phyloP scores from a whole-genome alignment of 2,797 vertebrate species.

The Synaphobranchus kaupii region DNA sequence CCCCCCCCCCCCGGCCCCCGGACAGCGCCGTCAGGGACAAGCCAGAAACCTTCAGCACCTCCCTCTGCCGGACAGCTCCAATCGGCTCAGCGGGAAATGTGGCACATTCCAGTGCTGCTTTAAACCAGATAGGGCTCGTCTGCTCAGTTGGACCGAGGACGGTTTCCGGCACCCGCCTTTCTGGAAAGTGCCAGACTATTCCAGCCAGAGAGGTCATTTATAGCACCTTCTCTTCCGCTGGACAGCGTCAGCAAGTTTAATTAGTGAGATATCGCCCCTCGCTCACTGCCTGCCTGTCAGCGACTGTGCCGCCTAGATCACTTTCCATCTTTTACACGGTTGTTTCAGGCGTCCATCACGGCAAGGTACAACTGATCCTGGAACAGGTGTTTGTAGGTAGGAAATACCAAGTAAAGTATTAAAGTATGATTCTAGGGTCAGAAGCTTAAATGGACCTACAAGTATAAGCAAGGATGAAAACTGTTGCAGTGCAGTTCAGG shows the following conservation, averaged over 20 bases:
- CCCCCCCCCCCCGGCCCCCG: constrained; percentile 7
- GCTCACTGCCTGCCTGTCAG: neutral
- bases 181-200: neutral
- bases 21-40: constrained; percentile 34
- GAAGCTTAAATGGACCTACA: neutral
- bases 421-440: neutral
- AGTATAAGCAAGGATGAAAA: neutral
- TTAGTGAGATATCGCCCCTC: neutral
- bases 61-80: too few species aligned
- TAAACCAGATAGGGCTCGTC: constrained; percentile 20
- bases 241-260: constrained; percentile 41
- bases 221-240: constrained; percentile 48
- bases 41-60: neutral
- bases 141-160: neutral
- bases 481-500: neutral
- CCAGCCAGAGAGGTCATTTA: constrained; percentile 36
- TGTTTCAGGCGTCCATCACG: neutral
- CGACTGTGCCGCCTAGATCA: neutral
- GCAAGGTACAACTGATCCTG: neutral
- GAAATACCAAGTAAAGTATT: neutral
- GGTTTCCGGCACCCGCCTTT: neutral
- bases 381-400: neutral
- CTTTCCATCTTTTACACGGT: neutral
- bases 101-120: neutral
- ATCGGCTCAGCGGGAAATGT: neutral